Base-by-base conservation (phyloP, 2,888 invertebrate species). In the Mesorhabditis spiculigera region DNA sequence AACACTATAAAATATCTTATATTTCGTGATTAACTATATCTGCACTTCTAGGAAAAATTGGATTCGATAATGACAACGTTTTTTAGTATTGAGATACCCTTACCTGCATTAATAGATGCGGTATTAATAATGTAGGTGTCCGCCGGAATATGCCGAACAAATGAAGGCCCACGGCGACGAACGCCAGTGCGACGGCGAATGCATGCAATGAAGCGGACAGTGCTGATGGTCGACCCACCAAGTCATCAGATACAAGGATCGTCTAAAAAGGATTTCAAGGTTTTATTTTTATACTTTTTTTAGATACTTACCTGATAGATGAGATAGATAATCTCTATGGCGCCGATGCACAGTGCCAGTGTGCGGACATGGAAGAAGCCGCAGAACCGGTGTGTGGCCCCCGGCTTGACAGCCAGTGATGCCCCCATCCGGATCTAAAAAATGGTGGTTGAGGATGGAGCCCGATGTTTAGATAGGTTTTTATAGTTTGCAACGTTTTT, bases 111-210 rank as follows among this genome's bases (percentile, higher is more conserved):
- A 50, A 50, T n/a, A 50, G 8, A 50, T 50, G 58, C 8, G 58
- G 58, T 13, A 50, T 50, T 50, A 50, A 50, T n/a, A 50, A 50
- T n/a, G 58, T 50, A 10, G 58, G 58, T 50, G 58, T 50, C n/a
- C 58, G 8, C n/a, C 58, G 8, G 8, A 50, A 50, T 13, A 50
- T 50, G 58, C 58, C 58, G 58, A 50, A n/a, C 58, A 50, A 10
- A n/a, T 50, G 58, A 50, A 50, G 58, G n/a, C 8, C 8, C 8
- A 50, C 58, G 58, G 58, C 58, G 58, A n/a, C n/a, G 10, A 50
- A 50, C n/a, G 58, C 58, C 58, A 50, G n/a, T 13, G n/a, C n/a
- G 58, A 50, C 58, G 58, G 58, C 58, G 58, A 50, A 50, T 2
- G 58, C 58, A 3, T 50, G 58, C 58, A 50, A n/a, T n/a, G 58